Evolutionary conservation across 2,797 vertebrate genomes (phyloP).

Genomic region (Onychomys torridus): DNA sequence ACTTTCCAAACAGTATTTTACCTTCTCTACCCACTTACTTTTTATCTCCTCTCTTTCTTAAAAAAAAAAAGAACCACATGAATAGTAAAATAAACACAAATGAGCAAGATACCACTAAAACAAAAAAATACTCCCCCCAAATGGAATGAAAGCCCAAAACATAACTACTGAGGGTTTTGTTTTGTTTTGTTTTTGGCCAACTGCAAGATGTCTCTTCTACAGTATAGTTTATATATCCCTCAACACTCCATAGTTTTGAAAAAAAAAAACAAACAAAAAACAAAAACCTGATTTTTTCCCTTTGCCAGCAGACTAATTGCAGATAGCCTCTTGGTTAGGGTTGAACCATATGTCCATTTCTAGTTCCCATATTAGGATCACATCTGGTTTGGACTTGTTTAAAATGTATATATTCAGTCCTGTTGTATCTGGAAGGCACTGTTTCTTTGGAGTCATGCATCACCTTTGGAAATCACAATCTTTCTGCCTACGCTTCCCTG

Average conservation of each 20-base stretch:
- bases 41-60: neutral
- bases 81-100: neutral
- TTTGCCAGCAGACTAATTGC: neutral
- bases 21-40: neutral
- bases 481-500: neutral
- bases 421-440: neutral
- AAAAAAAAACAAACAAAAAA: neutral
- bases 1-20: neutral
- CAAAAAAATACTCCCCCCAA: neutral
- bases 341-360: neutral
- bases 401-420: too few species aligned
- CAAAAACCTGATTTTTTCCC: neutral
- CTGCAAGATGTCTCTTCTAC: fast-evolving
- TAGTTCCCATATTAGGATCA: neutral
- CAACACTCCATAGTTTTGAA: neutral
- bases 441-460: neutral
- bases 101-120: neutral
- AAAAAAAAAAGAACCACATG: neutral
- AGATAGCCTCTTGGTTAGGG: neutral
- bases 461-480: neutral
- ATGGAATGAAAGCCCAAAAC: neutral
- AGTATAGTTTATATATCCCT: neutral
- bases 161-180: neutral
- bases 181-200: neutral
- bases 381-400: neutral